Percentiles rank a stretch among this genome's conserved stretches.
Evolutionary conservation across 2,797 vertebrate species (phyloP).

Genomic region (Amphiprion clarkii): DNA sequence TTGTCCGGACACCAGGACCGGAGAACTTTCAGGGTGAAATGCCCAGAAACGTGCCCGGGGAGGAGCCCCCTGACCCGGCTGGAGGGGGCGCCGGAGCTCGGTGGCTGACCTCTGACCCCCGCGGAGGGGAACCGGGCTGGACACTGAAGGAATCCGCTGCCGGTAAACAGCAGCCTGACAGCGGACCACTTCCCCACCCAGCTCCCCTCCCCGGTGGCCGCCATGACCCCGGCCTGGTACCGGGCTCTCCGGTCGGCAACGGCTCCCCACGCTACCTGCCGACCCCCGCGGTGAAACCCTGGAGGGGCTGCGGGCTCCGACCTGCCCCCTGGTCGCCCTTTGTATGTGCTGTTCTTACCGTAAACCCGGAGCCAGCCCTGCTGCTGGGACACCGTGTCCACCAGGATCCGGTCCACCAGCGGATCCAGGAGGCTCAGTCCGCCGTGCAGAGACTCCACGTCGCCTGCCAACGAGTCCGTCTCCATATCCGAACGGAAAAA

Average conservation of each 20-base stretch:
- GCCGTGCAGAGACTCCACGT: conserved; percentile 81
- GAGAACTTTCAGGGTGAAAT: background rate
- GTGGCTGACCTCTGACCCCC: background rate
- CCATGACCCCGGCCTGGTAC: conserved; percentile 3
- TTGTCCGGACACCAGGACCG: background rate
- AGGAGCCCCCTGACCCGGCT: background rate
- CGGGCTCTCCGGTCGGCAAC: background rate
- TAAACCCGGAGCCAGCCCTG: conserved; percentile 95
- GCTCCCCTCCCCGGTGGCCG: background rate
- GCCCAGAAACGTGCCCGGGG: too few species aligned
- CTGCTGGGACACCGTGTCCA: conserved; percentile 92
- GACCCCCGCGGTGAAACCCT: background rate
- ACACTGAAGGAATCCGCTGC: background rate
- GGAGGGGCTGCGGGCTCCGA: background rate
- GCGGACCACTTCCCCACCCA: too few species aligned
- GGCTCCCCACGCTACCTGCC: background rate
- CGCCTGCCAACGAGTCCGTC: conserved; percentile 78
- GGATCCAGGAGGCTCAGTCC: conserved; percentile 82
- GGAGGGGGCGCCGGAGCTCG: background rate
- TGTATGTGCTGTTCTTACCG: conserved; percentile 83
- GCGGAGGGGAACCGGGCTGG: background rate
- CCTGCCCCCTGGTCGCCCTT: background rate
- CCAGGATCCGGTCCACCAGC: conserved; percentile 90
- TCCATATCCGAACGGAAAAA: conserved; percentile 67
- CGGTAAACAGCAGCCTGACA: background rate